Conservation (phyloP, 2,797 vertebrate genomes). For the Sibirionetta formosa region DNA sequence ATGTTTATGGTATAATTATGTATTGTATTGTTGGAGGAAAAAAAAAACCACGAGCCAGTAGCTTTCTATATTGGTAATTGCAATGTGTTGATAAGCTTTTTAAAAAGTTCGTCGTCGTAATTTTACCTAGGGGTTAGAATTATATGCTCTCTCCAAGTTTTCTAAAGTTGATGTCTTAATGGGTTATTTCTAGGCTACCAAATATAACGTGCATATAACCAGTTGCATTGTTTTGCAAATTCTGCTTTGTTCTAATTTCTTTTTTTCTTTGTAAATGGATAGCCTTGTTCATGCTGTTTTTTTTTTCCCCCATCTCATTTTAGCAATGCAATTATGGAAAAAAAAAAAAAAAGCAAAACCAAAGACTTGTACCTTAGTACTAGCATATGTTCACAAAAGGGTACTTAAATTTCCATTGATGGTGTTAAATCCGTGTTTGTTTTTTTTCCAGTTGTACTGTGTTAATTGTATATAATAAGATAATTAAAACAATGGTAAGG, state of each 20-base stretch:
- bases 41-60: not conserved
- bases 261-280: not conserved
- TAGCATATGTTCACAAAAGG: not conserved
- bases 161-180: not conserved
- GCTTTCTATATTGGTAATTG: not conserved
- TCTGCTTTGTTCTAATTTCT: not conserved
- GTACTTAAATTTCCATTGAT: not conserved
- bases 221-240: not conserved
- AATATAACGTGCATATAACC: not conserved
- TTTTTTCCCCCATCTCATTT: not conserved
- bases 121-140: not conserved
- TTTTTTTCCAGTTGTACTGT: not conserved
- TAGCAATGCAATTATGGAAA: not conserved
- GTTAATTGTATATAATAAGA: not conserved
- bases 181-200: not conserved
- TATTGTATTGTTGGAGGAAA: not conserved
- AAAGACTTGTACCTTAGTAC: not conserved
- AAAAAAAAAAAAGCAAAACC: not conserved
- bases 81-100: not conserved
- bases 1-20: not conserved
- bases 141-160: not conserved
- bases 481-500: not conserved
- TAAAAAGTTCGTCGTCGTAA: not conserved
- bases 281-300: not conserved
- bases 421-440: not conserved